Evolutionary conservation across 1,140 invertebrate genomes (phyloP).

Genomic region (Drosophila albomicans): DNA sequence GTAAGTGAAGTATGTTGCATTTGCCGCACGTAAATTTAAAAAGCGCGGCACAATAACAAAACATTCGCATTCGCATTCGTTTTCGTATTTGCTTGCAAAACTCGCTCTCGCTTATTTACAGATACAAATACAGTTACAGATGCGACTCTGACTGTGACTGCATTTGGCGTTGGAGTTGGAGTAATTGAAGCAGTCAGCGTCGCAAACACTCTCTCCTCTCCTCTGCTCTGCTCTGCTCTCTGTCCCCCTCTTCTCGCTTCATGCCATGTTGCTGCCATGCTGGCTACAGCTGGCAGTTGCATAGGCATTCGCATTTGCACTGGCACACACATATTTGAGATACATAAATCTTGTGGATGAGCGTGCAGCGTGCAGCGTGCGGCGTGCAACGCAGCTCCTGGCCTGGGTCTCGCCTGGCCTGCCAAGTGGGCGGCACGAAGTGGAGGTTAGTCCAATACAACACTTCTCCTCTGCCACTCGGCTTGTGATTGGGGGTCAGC

Average conservation of each 20-base stretch:
- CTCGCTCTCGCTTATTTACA: slow-evolving; percentile 51
- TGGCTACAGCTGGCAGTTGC: slow-evolving; percentile 57
- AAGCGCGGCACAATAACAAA: slow-evolving; percentile 81
- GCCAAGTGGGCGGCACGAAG: slow-evolving; percentile 36
- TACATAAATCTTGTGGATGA: slow-evolving; percentile 82
- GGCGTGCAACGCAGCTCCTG: slow-evolving; percentile 52
- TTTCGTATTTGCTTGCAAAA: slow-evolving; percentile 5
- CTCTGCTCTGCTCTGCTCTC: neutral
- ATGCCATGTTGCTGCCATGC: slow-evolving; percentile 5
- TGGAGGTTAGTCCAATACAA: slow-evolving; percentile 29
- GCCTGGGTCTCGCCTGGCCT: slow-evolving; percentile 15
- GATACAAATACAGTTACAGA: slow-evolving; percentile 55
- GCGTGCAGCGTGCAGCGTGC: slow-evolving; percentile 75
- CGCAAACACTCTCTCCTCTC: slow-evolving; percentile 6
- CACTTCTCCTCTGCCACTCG: neutral
- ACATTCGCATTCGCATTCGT: slow-evolving; percentile 35
- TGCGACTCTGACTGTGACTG: slow-evolving; percentile 24
- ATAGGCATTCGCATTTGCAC: slow-evolving; percentile 69
- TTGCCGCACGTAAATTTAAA: slow-evolving; percentile 82
- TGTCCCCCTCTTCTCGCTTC: neutral
- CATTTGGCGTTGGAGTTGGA: slow-evolving; percentile 35
- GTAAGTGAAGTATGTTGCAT: slow-evolving; percentile 83
- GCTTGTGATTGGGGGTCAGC: slow-evolving; percentile 42
- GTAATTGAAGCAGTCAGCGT: slow-evolving; percentile 53
- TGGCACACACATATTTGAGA: slow-evolving; percentile 71